A percentile compares a stretch with the other conserved stretches of the same genome.
These are phyloP conservation scores for Rhopalosiphum nymphaeae DNA, from an alignment of 2,888 invertebrate species.

Conservation along the genomic window DNA sequence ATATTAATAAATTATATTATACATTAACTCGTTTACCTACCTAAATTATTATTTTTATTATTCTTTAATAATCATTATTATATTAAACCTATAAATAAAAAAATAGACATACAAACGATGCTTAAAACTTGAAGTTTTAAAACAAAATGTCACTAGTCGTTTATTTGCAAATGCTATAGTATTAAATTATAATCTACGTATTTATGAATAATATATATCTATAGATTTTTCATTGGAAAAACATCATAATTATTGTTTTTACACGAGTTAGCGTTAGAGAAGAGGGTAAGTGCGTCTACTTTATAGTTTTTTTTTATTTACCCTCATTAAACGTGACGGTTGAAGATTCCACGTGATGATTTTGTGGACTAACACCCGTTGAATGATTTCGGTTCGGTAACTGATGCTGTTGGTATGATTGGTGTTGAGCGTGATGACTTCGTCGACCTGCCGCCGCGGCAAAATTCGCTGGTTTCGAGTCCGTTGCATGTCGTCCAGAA, in stretches of 20 bases:
- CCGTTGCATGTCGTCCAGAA: constrained; percentile 29
- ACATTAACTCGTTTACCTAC: background rate
- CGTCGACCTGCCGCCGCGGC: constrained; percentile 56
- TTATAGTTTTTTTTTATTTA: background rate
- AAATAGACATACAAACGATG: background rate
- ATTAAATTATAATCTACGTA: background rate
- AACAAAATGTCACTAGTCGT: background rate
- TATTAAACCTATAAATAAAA: background rate
- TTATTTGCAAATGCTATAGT: background rate
- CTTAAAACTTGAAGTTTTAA: background rate
- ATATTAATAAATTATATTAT: background rate
- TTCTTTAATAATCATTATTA: background rate
- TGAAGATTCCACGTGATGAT: constrained; percentile 44
- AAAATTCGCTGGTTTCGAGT: constrained; percentile 49
- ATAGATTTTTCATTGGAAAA: background rate
- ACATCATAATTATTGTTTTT: background rate
- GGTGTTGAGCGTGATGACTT: constrained; percentile 28
- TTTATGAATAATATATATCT: background rate
- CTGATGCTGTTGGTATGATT: constrained; percentile 17
- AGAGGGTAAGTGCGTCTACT: background rate
- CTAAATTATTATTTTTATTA: background rate
- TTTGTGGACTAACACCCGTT: background rate
- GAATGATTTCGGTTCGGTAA: constrained; percentile 31
- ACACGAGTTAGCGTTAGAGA: background rate
- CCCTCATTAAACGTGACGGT: constrained; percentile 61